Evolutionary conservation across 92 coral and sea anemone species (phyloP), one percentile per base, ranked within the genome.

Genomic region (Montipora capitata): DNA sequence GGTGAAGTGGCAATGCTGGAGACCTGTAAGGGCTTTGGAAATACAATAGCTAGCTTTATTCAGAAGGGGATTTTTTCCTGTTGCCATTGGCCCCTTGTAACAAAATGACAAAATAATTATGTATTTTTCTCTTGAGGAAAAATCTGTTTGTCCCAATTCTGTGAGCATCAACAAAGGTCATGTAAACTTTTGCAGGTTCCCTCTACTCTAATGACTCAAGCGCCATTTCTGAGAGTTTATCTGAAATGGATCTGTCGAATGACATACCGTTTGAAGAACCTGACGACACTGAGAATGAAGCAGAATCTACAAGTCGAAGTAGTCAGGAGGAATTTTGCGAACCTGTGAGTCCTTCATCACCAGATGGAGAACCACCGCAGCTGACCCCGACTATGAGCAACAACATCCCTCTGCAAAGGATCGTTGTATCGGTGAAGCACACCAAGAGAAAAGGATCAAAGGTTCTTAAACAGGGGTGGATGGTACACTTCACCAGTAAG

Each of bases 401-500:
- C 45, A 94, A 98, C 74, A 96, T 98, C 79, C 98, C 99, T 43
- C 81, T 98, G 44, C 98, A 96, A 72, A 92, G 99, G 88, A 94
- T 98, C 13, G 98, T 98, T 72, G 98, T 96, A 40, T 98, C 99
- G 2, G 98, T 98, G 13, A 98, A 97, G 79, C 99, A 98, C 82
- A 98, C 99, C 16, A 98, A 98, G 88, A 94, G 96, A 78, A 93
- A 96, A 93, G 98, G 96, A 1, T 94, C 99, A 18, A 98, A 98
- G 79, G 97, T 98, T 56, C 90, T 98, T 48, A 98, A 98, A 52
- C 99, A 98, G 85, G 99, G 99, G 13, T 98, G 98, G 95, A 96
- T 98, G 99, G 99, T 98, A 16, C 99, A 98, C 78, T 98, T 94
- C 62, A 94, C 99, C 5, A 95, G 89, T 92, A 98, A 98, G 81